Evolutionary conservation across 2,888 invertebrate genomes (phyloP).

Genomic region (Dolichopus griseipennis): DNA sequence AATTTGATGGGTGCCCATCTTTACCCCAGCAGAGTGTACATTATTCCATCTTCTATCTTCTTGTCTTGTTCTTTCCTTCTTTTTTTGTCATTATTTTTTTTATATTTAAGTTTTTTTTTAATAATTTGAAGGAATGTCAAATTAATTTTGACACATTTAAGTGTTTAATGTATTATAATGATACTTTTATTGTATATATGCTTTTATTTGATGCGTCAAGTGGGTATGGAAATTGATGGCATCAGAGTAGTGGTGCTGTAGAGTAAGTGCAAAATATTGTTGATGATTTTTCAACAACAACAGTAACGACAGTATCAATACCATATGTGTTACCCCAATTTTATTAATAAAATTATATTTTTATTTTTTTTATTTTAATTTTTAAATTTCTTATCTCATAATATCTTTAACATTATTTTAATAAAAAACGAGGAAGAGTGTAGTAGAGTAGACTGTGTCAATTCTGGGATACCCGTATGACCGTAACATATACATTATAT

Average conservation of each 20-base stretch:
- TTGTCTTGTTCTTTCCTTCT: too few relatives aligned
- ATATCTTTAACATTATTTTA: too few relatives aligned
- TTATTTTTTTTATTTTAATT: background rate
- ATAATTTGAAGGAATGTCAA: conserved; percentile 1
- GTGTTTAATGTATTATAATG: conserved; percentile 2
- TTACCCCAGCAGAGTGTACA: too few relatives aligned
- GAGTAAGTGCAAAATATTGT: background rate
- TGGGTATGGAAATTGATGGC: too few relatives aligned
- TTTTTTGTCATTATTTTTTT: too few relatives aligned
- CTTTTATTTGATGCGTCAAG: background rate
- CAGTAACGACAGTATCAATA: background rate
- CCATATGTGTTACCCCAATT: background rate
- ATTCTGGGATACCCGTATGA: too few relatives aligned
- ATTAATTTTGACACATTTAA: conserved; percentile 1
- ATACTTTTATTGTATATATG: background rate
- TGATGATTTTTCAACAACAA: background rate
- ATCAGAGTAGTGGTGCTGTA: background rate
- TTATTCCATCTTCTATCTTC: too few relatives aligned
- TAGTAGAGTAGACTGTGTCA: too few relatives aligned
- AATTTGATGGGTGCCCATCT: too few relatives aligned
- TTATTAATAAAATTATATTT: background rate
- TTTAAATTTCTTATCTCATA: too few relatives aligned
- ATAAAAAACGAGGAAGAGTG: too few relatives aligned
- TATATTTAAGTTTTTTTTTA: background rate
- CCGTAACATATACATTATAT: too few relatives aligned